These are phyloP conservation scores for Melolontha melolontha DNA, from an alignment of 2,888 invertebrate species.

Conservation along the genomic window DNA sequence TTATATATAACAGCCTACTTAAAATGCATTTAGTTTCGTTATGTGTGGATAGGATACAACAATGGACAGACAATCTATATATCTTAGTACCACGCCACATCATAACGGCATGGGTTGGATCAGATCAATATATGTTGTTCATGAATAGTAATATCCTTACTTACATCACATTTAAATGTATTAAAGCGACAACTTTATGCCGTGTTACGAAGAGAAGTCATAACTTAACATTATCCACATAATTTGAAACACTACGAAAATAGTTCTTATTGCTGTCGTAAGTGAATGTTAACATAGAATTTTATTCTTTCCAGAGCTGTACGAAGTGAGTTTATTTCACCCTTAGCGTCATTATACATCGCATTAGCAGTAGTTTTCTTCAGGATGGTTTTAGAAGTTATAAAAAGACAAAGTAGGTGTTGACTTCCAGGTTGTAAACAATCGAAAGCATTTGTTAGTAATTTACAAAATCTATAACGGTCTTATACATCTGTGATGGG, in stretches of 20 bases:
- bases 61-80: constrained; percentile 38
- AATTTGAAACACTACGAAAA: constrained; percentile 28
- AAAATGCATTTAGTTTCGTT: constrained; percentile 32
- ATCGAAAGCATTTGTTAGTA: constrained; percentile 7
- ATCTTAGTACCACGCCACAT: constrained; percentile 29
- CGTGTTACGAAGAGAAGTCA: constrained; percentile 4
- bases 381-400: constrained; percentile 13
- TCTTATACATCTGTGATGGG: neutral
- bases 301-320: constrained; percentile 29
- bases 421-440: constrained; percentile 24
- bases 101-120: constrained; percentile 40
- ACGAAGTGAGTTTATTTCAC: constrained; percentile 13
- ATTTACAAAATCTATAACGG: constrained; percentile 3
- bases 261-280: constrained; percentile 26
- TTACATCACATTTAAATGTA: constrained; percentile 42
- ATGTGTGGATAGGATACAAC: constrained; percentile 35
- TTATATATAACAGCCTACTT: constrained; percentile 28
- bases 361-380: constrained; percentile 17
- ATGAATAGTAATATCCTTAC: constrained; percentile 45
- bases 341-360: constrained; percentile 17
- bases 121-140: constrained; percentile 42
- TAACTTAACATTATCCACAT: constrained; percentile 18
- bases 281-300: constrained; percentile 25
- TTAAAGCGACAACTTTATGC: constrained; percentile 35
- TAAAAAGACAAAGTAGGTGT: constrained; percentile 29